Percentiles rank a stretch among this genome's conserved stretches.
These are phyloP conservation scores for Labeo calbasu DNA, from an alignment of 2,797 vertebrate genomes.

Conservation along the genomic window DNA sequence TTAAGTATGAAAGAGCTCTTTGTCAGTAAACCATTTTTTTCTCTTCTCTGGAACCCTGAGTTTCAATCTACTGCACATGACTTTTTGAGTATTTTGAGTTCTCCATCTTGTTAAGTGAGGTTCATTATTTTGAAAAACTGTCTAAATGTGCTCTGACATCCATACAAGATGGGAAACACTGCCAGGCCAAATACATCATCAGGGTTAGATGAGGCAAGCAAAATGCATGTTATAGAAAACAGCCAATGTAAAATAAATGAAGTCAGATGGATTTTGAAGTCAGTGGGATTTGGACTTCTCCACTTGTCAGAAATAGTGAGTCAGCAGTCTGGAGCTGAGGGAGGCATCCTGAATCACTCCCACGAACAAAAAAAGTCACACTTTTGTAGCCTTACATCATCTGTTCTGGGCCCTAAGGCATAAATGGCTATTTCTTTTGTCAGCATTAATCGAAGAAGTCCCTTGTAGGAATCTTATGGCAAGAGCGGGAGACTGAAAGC, in stretches of 20 bases:
- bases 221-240: slow-evolving; percentile 25
- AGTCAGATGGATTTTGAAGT: slow-evolving; percentile 37
- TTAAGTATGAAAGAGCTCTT: slow-evolving; percentile 10
- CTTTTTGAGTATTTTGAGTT: not conserved
- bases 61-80: not conserved
- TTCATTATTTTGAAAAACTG: slow-evolving; percentile 7
- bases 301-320: slow-evolving; percentile 52
- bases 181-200: not conserved
- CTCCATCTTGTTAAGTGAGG: not conserved
- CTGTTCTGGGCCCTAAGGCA: slow-evolving; percentile 25
- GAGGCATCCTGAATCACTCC: slow-evolving; percentile 18
- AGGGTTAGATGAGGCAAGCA: slow-evolving; percentile 9
- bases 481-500: slow-evolving; percentile 1
- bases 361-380: not conserved
- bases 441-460: slow-evolving; percentile 23
- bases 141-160: slow-evolving; percentile 11
- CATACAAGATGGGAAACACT: not conserved
- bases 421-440: slow-evolving; percentile 42
- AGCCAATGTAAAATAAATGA: slow-evolving; percentile 27
- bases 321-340: slow-evolving; percentile 50
- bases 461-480: slow-evolving; percentile 3
- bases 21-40: not conserved
- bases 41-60: not conserved
- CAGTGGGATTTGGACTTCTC: slow-evolving; percentile 40
- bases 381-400: slow-evolving; percentile 48